Conservation (phyloP, 1,140 invertebrate genomes). For the Notospermus geniculatus region DNA sequence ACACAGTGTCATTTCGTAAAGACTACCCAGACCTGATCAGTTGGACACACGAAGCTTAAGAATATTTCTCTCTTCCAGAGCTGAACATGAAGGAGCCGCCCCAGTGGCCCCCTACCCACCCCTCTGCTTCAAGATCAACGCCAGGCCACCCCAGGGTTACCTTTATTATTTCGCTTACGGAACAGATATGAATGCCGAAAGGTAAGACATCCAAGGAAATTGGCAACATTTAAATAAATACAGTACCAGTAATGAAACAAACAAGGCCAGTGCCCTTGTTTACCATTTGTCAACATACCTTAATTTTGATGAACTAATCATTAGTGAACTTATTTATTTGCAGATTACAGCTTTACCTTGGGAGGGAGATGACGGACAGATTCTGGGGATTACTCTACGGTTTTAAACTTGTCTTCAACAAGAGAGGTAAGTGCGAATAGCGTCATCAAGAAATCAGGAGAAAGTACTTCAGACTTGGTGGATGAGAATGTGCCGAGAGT, state of each 20-base stretch:
- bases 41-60: no score
- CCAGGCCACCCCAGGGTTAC: constrained; percentile 38
- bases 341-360: constrained; percentile 34
- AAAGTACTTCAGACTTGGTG: no score
- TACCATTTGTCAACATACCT: neutral
- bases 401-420: constrained; percentile 51
- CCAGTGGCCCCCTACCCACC: constrained; percentile 34
- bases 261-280: neutral
- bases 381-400: constrained; percentile 50
- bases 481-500: no score
- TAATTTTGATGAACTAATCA: neutral
- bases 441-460: no score
- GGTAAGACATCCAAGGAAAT: no score
- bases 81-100: no score
- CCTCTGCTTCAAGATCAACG: constrained; percentile 46
- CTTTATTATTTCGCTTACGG: constrained; percentile 51
- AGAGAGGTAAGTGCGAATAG: constrained; percentile 42
- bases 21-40: no score
- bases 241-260: neutral
- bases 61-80: no score
- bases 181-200: constrained; percentile 45
- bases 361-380: constrained; percentile 25
- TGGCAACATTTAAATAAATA: no score
- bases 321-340: constrained; percentile 3
- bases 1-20: no score